phyloP scores from a whole-genome alignment of 2,888 invertebrate genomes.

The Callosobruchus maculatus region DNA sequence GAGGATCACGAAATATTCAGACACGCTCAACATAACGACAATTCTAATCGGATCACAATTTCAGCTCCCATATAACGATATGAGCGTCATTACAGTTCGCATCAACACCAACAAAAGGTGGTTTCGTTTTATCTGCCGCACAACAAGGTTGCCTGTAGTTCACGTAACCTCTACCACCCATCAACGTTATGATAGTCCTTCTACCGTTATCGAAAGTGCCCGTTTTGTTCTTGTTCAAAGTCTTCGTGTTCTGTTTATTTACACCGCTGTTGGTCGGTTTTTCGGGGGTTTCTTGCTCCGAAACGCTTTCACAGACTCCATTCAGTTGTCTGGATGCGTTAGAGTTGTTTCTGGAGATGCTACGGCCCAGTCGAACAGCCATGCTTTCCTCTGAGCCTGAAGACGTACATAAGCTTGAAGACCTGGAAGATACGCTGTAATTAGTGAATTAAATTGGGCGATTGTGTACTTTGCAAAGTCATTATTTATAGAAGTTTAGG shows the following conservation, averaged over 20 bases:
- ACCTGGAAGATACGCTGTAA: background rate
- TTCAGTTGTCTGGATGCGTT: slow-evolving; percentile 60
- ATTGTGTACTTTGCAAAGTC: no score
- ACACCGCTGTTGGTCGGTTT: slow-evolving; percentile 11
- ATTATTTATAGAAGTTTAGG: no score
- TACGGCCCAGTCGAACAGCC: slow-evolving; percentile 56
- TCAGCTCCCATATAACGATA: slow-evolving; percentile 87
- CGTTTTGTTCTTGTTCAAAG: slow-evolving; percentile 29
- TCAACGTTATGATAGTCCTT: slow-evolving; percentile 77
- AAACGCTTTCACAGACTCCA: slow-evolving; percentile 35
- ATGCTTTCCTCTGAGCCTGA: slow-evolving; percentile 85
- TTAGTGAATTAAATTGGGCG: no score
- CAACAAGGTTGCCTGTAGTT: slow-evolving; percentile 78
- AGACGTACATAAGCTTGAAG: slow-evolving; percentile 62
- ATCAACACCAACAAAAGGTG: slow-evolving; percentile 56
- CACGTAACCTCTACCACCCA: slow-evolving; percentile 85
- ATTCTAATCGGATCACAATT: slow-evolving; percentile 57
- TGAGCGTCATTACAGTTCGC: slow-evolving; percentile 83
- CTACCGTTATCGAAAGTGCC: slow-evolving; percentile 48
- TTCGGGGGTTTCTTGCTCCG: slow-evolving; percentile 27
- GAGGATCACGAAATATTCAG: background rate
- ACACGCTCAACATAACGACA: background rate
- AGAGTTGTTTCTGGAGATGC: slow-evolving; percentile 72
- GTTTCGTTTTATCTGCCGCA: slow-evolving; percentile 34
- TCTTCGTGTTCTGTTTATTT: slow-evolving; percentile 30